These are phyloP conservation scores for Podilymbus podiceps DNA, from an alignment of 2,113 vertebrate species.

Conservation along the genomic window DNA sequence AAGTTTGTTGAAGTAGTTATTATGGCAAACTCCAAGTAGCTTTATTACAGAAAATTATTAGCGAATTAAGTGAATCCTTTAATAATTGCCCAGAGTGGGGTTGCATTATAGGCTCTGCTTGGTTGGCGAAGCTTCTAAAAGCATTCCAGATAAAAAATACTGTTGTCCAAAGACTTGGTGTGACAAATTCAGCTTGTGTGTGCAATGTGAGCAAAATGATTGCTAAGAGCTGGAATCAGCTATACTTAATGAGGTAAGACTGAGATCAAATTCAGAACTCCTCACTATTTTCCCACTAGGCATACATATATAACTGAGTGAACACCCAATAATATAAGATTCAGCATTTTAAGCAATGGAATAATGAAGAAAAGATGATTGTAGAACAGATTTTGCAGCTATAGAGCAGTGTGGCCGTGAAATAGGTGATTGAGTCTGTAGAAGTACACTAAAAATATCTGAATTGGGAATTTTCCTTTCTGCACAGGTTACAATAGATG, in stretches of 20 bases:
- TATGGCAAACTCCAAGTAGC: background rate
- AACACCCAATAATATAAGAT: background rate
- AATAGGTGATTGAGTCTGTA: background rate
- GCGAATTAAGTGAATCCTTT: background rate
- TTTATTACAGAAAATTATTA: background rate
- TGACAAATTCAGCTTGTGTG: background rate
- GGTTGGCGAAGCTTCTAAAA: background rate
- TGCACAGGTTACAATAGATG: background rate
- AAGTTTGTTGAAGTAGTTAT: background rate
- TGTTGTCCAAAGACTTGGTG: background rate
- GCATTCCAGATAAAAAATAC: background rate
- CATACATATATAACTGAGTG: background rate
- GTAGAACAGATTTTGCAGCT: background rate
- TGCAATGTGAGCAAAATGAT: background rate
- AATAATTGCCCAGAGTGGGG: background rate
- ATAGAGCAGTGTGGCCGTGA: background rate
- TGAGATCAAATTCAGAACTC: background rate
- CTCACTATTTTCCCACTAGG: background rate
- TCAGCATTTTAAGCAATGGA: background rate
- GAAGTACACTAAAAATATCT: background rate
- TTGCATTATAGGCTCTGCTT: background rate
- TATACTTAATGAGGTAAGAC: background rate
- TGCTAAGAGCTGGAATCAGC: background rate
- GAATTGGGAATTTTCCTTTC: background rate
- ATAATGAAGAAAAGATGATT: background rate